A percentile compares a stretch with the other conserved stretches of the same genome.
Evolutionary conservation across 1,140 invertebrate species (phyloP).

Genomic region (Apolygus lucorum): DNA sequence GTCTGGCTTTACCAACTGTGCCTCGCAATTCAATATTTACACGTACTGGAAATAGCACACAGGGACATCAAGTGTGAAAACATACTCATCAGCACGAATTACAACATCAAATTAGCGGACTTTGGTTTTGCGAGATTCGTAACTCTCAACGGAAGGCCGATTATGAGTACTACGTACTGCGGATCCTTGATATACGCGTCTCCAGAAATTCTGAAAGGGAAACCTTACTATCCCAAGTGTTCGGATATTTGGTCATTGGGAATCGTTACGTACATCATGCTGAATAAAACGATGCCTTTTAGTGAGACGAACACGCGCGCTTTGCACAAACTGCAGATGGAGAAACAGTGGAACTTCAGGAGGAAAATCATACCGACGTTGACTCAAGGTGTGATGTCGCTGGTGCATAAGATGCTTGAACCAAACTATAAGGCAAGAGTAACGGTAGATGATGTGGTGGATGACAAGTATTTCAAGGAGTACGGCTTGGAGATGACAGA

Average conservation of each 20-base stretch:
- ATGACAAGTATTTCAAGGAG: slow-evolving; percentile 43
- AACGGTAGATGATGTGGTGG: slow-evolving; percentile 47
- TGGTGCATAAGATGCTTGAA: slow-evolving; percentile 51
- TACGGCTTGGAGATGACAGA: slow-evolving; percentile 15
- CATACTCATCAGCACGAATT: slow-evolving; percentile 56
- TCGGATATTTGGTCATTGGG: slow-evolving; percentile 61
- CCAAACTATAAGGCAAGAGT: slow-evolving; percentile 51
- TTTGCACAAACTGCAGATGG: slow-evolving; percentile 17
- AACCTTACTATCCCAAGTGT: slow-evolving; percentile 54
- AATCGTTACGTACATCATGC: slow-evolving; percentile 57
- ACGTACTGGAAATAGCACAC: slow-evolving; percentile 62
- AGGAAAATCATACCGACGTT: slow-evolving; percentile 32
- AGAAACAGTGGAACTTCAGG: slow-evolving; percentile 14
- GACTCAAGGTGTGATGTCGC: slow-evolving; percentile 51
- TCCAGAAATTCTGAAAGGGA: slow-evolving; percentile 55
- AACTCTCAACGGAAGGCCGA: slow-evolving; percentile 42
- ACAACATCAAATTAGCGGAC: slow-evolving; percentile 67
- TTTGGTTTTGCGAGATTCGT: slow-evolving; percentile 62
- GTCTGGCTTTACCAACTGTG: slow-evolving; percentile 59
- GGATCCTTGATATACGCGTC: slow-evolving; percentile 61
- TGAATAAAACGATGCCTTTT: slow-evolving; percentile 73
- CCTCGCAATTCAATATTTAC: slow-evolving; percentile 57
- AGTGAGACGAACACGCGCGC: background rate
- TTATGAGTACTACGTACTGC: slow-evolving; percentile 53
- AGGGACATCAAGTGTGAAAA: slow-evolving; percentile 72